A percentile compares a stretch with the other conserved stretches of the same genome.
These are phyloP conservation scores for Trichopria drosophilae DNA, from an alignment of 2,888 invertebrate genomes.

Conservation along the genomic window DNA sequence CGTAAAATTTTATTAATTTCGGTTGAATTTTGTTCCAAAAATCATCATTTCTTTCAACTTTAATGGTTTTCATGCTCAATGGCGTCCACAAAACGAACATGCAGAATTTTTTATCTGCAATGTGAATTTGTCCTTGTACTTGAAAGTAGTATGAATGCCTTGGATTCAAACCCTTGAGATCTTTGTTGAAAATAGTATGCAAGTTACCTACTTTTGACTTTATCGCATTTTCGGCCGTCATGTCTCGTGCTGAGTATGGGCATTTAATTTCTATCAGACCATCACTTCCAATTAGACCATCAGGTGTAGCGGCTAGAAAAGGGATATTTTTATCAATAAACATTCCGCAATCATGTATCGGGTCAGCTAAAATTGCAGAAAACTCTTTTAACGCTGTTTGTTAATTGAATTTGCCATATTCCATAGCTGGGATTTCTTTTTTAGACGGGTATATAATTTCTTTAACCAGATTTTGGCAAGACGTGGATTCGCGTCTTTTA, in stretches of 20 bases:
- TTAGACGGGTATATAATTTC: not conserved
- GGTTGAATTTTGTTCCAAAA: too few relatives aligned
- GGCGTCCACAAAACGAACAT: slow-evolving; percentile 6
- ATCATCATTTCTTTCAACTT: not conserved
- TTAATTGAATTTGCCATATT: not conserved
- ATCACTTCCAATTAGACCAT: not conserved
- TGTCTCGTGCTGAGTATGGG: too few relatives aligned
- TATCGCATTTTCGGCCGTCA: too few relatives aligned
- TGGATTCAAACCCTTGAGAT: too few relatives aligned
- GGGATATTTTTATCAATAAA: not conserved
- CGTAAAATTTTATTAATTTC: too few relatives aligned
- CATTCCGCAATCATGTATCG: not conserved
- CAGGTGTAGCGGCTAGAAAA: not conserved
- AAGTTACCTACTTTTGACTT: too few relatives aligned
- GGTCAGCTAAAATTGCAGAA: too few relatives aligned
- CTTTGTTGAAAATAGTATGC: too few relatives aligned
- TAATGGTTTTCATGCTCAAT: not conserved
- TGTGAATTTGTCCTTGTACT: too few relatives aligned
- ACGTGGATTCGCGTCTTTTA: not conserved
- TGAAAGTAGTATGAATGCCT: too few relatives aligned
- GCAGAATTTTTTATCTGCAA: too few relatives aligned
- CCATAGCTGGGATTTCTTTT: not conserved
- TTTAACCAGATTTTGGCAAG: not conserved
- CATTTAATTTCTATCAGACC: slow-evolving; percentile 1
- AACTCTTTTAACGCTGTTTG: not conserved